These are phyloP conservation scores for Chanos chanos DNA, from an alignment of 2,797 vertebrate species.

Conservation along the genomic window DNA sequence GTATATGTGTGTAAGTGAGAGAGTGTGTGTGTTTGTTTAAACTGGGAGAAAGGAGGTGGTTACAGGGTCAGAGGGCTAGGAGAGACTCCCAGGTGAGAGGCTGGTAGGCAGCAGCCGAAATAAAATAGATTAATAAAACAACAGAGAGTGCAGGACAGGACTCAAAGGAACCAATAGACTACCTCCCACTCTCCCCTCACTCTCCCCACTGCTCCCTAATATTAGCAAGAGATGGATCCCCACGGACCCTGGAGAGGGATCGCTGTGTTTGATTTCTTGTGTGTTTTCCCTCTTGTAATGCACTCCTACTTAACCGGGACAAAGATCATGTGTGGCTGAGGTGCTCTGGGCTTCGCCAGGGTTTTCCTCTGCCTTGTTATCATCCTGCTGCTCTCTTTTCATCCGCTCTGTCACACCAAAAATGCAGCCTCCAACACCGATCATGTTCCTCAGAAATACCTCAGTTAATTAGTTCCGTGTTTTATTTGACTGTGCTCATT, in stretches of 20 bases:
- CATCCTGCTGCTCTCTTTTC: conserved; percentile 1
- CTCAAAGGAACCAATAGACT: conserved; percentile 51
- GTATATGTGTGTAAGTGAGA: conserved; percentile 15
- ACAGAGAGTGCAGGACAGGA: conserved; percentile 53
- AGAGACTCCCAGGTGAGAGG: conserved; percentile 52
- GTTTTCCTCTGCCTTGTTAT: conserved; percentile 6
- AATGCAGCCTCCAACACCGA: conserved; percentile 7
- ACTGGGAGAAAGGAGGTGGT: conserved; percentile 15
- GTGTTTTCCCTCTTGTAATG: conserved; percentile 42
- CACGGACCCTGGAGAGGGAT: conserved; percentile 47
- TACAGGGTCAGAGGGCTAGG: conserved; percentile 55
- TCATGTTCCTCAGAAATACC: no score
- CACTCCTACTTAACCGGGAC: conserved; percentile 44
- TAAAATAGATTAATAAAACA: conserved; percentile 73
- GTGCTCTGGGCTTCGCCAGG: conserved; percentile 38
- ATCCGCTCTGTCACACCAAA: neutral
- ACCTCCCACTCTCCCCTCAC: conserved; percentile 20
- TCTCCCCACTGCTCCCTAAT: conserved; percentile 47
- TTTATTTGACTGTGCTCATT: neutral
- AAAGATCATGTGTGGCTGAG: conserved; percentile 48
- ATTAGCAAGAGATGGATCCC: conserved; percentile 59
- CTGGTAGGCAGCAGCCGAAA: conserved; percentile 55
- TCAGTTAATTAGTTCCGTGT: neutral
- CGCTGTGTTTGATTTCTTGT: conserved; percentile 53
- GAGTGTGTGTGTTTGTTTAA: conserved; percentile 51